A percentile compares a stretch with the other conserved stretches of the same genome.
Evolutionary conservation across 2,888 invertebrate species (phyloP).

Genomic region (Dolichopus griseipennis): DNA sequence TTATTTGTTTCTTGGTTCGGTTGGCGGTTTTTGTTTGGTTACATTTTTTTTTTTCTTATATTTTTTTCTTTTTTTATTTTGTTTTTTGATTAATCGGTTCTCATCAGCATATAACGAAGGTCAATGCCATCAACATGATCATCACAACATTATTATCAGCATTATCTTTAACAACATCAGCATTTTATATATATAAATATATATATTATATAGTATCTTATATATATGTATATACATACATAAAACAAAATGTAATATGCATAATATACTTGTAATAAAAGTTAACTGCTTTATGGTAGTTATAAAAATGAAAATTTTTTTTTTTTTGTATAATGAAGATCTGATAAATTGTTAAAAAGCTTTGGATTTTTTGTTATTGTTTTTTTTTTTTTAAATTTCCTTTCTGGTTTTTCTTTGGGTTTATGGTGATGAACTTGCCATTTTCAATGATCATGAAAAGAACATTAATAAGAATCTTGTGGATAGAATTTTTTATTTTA

Average conservation of each 20-base stretch:
- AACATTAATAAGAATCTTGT: not conserved
- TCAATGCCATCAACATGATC: slow-evolving; percentile 16
- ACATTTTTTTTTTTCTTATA: too few species aligned
- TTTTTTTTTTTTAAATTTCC: not conserved
- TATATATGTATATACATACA: not conserved
- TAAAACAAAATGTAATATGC: too few species aligned
- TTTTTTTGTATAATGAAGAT: too few species aligned
- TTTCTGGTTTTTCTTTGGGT: not conserved
- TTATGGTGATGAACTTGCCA: slow-evolving; percentile 2
- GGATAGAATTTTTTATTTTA: too few species aligned
- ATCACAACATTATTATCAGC: slow-evolving; percentile 10
- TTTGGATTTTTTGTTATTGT: too few species aligned
- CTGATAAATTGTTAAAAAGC: too few species aligned
- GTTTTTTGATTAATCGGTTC: slow-evolving; percentile 12
- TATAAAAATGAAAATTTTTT: too few species aligned
- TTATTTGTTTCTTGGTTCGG: too few species aligned
- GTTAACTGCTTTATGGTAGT: too few species aligned
- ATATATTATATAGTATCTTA: not conserved
- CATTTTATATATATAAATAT: not conserved
- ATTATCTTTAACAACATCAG: not conserved
- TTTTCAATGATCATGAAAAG: not conserved
- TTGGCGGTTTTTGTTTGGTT: too few species aligned
- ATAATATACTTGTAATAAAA: too few species aligned
- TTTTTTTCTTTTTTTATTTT: not conserved
- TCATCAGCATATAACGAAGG: slow-evolving; percentile 16